These are phyloP conservation scores for Tarsius wallacei DNA, from an alignment of 2,797 vertebrate genomes.

Conservation along the genomic window DNA sequence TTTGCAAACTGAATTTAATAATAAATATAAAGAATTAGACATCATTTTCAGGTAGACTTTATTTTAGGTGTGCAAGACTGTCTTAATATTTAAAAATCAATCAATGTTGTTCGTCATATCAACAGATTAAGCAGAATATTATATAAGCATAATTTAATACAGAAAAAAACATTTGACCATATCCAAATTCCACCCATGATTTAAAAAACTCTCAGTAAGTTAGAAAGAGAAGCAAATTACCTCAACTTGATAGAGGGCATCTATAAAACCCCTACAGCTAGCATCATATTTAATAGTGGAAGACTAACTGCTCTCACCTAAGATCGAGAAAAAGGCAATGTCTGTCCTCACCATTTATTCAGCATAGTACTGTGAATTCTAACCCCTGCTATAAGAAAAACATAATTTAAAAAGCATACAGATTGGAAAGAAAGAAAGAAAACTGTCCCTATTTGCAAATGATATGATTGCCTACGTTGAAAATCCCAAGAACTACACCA, in stretches of 20 bases:
- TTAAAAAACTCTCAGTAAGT: neutral
- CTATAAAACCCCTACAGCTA: neutral
- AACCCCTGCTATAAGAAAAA: neutral
- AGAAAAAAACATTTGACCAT: constrained; percentile 16
- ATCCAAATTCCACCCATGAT: neutral
- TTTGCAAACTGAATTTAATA: neutral
- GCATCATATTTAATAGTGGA: neutral
- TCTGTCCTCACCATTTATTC: neutral
- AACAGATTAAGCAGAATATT: constrained; percentile 25
- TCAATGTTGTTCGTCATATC: neutral
- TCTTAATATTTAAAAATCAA: neutral
- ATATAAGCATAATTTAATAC: neutral
- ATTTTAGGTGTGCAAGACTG: neutral
- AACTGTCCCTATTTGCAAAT: neutral
- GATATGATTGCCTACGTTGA: neutral
- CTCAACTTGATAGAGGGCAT: neutral
- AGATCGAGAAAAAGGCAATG: neutral
- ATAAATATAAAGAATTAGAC: neutral
- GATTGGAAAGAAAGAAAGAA: neutral
- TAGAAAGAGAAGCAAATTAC: neutral
- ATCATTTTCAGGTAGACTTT: neutral
- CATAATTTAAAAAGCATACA: neutral
- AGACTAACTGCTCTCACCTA: neutral
- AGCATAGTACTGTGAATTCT: neutral
- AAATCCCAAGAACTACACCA: neutral